Base-by-base conservation (phyloP, 2,797 vertebrate genomes). In the Tinamus major region DNA sequence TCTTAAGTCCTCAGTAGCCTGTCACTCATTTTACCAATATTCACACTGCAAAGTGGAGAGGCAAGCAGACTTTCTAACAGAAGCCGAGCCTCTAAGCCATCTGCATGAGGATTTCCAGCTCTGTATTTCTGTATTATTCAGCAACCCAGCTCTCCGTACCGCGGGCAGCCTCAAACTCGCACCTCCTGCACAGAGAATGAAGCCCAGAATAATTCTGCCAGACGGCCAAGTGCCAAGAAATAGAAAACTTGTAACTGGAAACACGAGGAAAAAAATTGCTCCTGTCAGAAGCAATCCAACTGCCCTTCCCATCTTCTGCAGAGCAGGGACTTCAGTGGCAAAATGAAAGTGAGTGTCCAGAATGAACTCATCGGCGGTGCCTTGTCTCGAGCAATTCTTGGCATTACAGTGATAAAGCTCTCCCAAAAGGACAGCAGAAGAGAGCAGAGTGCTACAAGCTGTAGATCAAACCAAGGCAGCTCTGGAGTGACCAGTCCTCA, bases 361-460 rank as follows among this genome's bases (percentile, higher is more conserved):
- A 13, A 33, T 58, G 46, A 62, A 76, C 74, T 17, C 2, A 0
- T 35, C 0, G 0, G 13, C 0, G 0, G 24, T 44, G 61, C 33
- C 41, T 49, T 15, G 21, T 16, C 87, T 61, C 0, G 1, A 31
- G 31, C 2, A 21, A 33, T 63, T 48, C 75, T 68, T 68, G 55
- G 7, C 14, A 3, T 35, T 41, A 7, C 19, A 21, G 19, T 4
- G 35, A 42, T 42, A 23, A 62, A 64, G 62, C 18, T 55, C 68
- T 81, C 53, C 6, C 76, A 13, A 55, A 71, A 67, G 48, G 77
- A 31, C 37, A 79, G 79, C 79, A 74, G 55, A 41, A 59, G 31
- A 12, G 6, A 55, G 16, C 16, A 17, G n/a, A 27, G 33, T 19
- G 13, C 39, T 63, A 44, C 80, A 31, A 61, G n/a, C 35, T 53